Evolutionary conservation across 2,113 vertebrate species (phyloP), one percentile per base, ranked within the genome.

Genomic region (Tursiops truncatus): DNA sequence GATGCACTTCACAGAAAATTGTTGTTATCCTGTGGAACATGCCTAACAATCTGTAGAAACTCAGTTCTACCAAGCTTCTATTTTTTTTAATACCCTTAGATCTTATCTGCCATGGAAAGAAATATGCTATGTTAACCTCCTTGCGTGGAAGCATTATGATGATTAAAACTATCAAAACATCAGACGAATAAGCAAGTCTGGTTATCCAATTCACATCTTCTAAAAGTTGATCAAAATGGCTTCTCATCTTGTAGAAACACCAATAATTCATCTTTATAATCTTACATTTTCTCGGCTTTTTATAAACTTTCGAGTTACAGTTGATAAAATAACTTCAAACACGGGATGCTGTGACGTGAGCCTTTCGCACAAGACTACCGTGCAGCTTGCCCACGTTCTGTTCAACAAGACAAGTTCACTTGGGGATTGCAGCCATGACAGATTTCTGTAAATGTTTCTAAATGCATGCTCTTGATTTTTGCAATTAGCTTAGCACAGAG

Each of bases 181-280:
- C 56, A 62, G 41, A 58, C 18, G 60, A 96, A 76, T 47, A 85
- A 47, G 1, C 28, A 95, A 73, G 20, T 33, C 65, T 68, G 56
- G 20, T 73, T 86, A 74, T 86, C 63, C 28, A 94, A 31, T 58
- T 86, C 31, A 36, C 17, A 50, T 53, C 77, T 68, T 67, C 86
- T 68, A 71, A 92, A 74, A 82, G 44, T 33, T 92, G 31, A 67
- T 41, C 33, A 44, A 95, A 87, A 68, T 71, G 21, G 41, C 62
- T 94, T 84, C 65, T 62, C 92, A 68, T 87, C 44, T 91, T 92
- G 20, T 21, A 90, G 38, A 91, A 90, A 90, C 31, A 92, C 36
- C 14, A 68, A 91, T 38, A 44, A 15, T 56, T 70, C 14, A 21
- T 62, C 70, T 91, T 58, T 68, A 88, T 9, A 88, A 21, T 65